These are phyloP conservation scores for Patella pellucida DNA, from an alignment of 2,888 invertebrate species.

Conservation along the genomic window DNA sequence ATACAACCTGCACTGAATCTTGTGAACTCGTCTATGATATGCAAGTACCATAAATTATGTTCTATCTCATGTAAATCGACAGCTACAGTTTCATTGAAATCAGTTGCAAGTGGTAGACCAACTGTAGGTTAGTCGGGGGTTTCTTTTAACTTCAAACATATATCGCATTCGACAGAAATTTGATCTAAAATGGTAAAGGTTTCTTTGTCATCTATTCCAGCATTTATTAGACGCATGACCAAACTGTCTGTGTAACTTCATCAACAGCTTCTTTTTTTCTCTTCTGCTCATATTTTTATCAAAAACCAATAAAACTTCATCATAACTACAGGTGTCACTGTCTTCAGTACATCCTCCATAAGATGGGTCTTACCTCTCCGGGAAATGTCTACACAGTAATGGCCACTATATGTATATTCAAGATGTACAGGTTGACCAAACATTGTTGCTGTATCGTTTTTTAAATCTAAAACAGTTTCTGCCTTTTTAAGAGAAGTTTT, in stretches of 20 bases:
- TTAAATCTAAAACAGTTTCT: conserved; percentile 21
- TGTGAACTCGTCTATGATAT: conserved; percentile 29
- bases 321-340: no score
- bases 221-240: conserved; percentile 10
- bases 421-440: conserved; percentile 25
- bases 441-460: conserved; percentile 26
- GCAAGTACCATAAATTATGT: conserved; percentile 25
- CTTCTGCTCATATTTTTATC: not conserved
- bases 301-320: not conserved
- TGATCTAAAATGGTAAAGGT: not conserved
- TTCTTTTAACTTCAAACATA: not conserved
- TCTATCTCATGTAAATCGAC: conserved; percentile 29
- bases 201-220: not conserved
- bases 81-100: conserved; percentile 27
- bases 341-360: not conserved
- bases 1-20: conserved; percentile 29
- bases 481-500: conserved; percentile 27
- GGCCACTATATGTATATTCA: conserved; percentile 25
- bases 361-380: not conserved
- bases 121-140: conserved; percentile 25
- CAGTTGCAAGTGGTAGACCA: conserved; percentile 16
- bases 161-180: not conserved
- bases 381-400: conserved; percentile 26
- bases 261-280: not conserved
- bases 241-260: conserved; percentile 8